A percentile compares a stretch with the other conserved stretches of the same genome.
Conservation (phyloP, 2,888 invertebrate species). For the Thalpophila matura region DNA sequence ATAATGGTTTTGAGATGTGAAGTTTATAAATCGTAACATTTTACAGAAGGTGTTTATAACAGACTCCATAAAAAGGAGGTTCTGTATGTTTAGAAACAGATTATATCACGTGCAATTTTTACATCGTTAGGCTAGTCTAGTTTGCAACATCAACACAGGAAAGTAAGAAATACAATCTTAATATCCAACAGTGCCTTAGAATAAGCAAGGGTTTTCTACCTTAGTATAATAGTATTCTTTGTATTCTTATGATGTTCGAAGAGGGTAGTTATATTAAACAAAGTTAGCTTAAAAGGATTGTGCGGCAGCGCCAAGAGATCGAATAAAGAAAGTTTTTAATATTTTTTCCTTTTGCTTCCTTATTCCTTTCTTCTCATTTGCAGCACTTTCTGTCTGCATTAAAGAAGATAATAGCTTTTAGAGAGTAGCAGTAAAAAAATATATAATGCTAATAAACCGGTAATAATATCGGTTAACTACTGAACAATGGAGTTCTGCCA, state of each 20-base stretch:
- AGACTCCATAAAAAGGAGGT: no score
- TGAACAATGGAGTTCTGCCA: not conserved
- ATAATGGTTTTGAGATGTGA: no score
- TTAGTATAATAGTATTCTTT: slow-evolving; percentile 18
- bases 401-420: slow-evolving; percentile 43
- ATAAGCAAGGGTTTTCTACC: slow-evolving; percentile 27
- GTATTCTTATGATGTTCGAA: slow-evolving; percentile 32
- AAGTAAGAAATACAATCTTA: slow-evolving; percentile 9
- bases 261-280: slow-evolving; percentile 68
- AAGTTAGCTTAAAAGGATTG: slow-evolving; percentile 80
- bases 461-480: not conserved
- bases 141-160: no score
- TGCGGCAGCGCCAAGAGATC: slow-evolving; percentile 70
- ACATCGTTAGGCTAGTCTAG: no score
- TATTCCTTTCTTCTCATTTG: slow-evolving; percentile 73
- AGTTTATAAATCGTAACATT: no score
- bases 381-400: slow-evolving; percentile 59
- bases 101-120: no score
- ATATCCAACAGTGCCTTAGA: slow-evolving; percentile 5
- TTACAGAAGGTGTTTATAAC: no score
- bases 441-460: slow-evolving; percentile 15
- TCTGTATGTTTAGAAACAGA: no score
- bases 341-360: slow-evolving; percentile 72
- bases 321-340: slow-evolving; percentile 83
- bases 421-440: slow-evolving; percentile 10